phyloP scores from a whole-genome alignment of 2,113 vertebrate species.

The Pseudonaja textilis region DNA sequence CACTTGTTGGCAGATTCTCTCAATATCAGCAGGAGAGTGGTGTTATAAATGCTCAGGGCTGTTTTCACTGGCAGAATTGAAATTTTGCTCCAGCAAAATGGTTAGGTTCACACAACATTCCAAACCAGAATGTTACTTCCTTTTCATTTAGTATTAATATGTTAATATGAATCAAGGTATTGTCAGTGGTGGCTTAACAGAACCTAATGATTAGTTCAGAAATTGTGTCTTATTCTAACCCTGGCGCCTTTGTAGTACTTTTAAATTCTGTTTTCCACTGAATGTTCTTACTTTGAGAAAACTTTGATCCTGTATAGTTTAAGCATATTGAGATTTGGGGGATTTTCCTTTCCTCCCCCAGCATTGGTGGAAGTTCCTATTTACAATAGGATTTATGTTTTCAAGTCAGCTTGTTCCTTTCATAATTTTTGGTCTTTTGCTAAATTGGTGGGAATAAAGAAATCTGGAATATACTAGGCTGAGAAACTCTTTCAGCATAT shows the following conservation, averaged over 20 bases:
- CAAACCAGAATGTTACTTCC: not conserved
- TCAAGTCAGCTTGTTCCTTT: not conserved
- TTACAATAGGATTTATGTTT: not conserved
- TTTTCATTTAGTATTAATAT: not conserved
- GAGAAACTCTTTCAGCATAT: not conserved
- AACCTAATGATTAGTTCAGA: not conserved
- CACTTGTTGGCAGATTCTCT: not conserved
- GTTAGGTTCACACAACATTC: not conserved
- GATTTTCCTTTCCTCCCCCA: not conserved
- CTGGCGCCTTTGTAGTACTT: not conserved
- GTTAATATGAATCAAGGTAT: not conserved
- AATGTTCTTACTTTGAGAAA: not conserved
- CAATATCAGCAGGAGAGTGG: not conserved
- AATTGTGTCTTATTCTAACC: not conserved
- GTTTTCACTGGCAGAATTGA: not conserved
- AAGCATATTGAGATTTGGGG: not conserved
- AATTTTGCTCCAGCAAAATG: not conserved
- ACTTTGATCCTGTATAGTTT: rapidly evolving
- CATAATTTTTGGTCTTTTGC: not conserved
- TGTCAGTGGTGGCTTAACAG: not conserved
- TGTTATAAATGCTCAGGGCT: not conserved
- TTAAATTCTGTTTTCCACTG: not conserved
- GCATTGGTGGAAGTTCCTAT: not conserved
- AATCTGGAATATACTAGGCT: not conserved
- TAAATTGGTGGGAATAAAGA: not conserved